These are phyloP conservation scores for Tokudaia tokunoshimensis DNA, from an alignment of 2,797 vertebrate species.

Conservation along the genomic window DNA sequence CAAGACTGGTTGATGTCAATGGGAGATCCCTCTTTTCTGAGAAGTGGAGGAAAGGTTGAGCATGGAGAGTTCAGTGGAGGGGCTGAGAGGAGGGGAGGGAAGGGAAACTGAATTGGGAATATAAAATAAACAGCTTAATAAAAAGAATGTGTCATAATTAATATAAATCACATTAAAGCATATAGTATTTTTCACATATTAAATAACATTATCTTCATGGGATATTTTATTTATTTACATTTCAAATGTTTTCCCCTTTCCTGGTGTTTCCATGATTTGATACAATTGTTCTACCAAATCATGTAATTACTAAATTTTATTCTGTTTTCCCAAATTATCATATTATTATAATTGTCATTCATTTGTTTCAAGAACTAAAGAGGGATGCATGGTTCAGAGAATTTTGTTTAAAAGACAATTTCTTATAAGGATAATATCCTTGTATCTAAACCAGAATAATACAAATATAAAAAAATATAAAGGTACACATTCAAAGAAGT, in stretches of 20 bases:
- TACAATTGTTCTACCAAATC: neutral
- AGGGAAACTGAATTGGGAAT: no score
- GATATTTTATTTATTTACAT: no score
- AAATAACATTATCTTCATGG: neutral
- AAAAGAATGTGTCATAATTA: neutral
- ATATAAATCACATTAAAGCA: neutral
- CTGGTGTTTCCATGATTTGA: neutral
- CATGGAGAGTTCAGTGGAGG: no score
- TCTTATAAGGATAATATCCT: neutral
- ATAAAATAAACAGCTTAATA: no score
- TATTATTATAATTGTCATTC: neutral
- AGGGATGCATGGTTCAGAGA: fast-evolving
- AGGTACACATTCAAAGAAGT: neutral
- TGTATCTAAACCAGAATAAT: neutral
- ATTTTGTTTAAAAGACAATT: neutral
- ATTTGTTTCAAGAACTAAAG: neutral
- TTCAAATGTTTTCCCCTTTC: no score
- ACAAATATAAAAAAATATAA: neutral
- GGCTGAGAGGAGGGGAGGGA: no score
- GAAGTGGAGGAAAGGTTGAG: no score
- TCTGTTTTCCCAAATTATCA: neutral
- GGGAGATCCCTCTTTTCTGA: no score
- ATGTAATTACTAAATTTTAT: neutral
- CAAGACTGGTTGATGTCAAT: no score
- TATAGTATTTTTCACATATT: neutral